Evolutionary conservation across 2,113 vertebrate species (phyloP).

Genomic region (Mus pahari): DNA sequence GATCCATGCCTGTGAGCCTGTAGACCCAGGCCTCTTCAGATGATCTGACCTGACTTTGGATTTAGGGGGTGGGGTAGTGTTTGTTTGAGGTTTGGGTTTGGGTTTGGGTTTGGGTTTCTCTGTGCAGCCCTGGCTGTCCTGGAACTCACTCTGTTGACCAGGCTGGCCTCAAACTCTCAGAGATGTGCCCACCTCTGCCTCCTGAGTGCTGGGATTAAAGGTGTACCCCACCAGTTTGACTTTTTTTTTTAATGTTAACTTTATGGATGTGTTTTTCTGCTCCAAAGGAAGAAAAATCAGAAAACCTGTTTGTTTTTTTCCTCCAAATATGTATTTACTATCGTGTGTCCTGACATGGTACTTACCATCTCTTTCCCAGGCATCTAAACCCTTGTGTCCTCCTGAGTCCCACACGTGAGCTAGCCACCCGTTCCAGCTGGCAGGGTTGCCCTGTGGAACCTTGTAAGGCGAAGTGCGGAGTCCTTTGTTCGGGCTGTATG

Average conservation of each 20-base stretch:
- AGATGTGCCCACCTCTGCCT: background rate
- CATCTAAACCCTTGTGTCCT: too few relatives aligned
- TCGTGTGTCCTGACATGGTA: background rate
- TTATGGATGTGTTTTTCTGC: background rate
- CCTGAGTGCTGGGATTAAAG: background rate
- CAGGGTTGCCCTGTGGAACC: background rate
- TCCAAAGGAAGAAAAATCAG: background rate
- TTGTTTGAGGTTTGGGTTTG: background rate
- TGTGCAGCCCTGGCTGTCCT: background rate
- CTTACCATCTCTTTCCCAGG: background rate
- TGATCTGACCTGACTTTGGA: background rate
- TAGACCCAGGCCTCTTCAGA: background rate
- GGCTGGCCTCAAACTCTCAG: too few relatives aligned
- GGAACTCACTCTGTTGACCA: background rate
- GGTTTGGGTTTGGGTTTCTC: background rate
- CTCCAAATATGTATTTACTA: background rate
- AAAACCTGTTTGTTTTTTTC: background rate
- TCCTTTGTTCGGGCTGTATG: too few relatives aligned
- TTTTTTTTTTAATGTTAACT: background rate
- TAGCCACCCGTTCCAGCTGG: fast-evolving
- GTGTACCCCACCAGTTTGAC: background rate
- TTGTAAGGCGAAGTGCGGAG: background rate
- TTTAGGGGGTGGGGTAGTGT: background rate
- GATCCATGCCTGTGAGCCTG: background rate
- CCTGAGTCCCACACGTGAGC: background rate